Percentiles rank a stretch among this genome's conserved stretches.
These are phyloP conservation scores for Perizoma affinitatum DNA, from an alignment of 2,888 invertebrate species.

Conservation along the genomic window DNA sequence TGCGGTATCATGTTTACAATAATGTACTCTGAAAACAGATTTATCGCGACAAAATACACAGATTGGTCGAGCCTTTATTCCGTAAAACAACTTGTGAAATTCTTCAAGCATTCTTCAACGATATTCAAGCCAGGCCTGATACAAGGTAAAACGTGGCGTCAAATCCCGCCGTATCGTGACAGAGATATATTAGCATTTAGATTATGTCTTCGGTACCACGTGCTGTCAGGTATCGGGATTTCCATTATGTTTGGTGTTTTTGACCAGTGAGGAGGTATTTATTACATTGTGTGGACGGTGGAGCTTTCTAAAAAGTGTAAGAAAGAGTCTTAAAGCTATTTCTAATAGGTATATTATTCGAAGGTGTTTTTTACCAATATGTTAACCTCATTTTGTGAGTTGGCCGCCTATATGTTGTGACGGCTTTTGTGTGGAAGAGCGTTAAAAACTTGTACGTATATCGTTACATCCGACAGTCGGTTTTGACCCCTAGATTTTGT, in stretches of 20 bases:
- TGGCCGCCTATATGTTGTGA: too few species aligned
- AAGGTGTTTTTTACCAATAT: too few species aligned
- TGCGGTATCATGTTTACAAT: too few species aligned
- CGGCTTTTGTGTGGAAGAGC: too few species aligned
- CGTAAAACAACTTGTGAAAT: constrained; percentile 8
- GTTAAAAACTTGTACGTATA: too few species aligned
- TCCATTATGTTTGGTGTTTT: constrained; percentile 17
- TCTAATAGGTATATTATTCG: too few species aligned
- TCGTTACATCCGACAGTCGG: too few species aligned
- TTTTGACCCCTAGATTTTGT: too few species aligned
- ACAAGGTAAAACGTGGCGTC: constrained; percentile 41
- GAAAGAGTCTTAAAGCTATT: background rate
- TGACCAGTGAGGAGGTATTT: constrained; percentile 16
- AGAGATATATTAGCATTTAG: constrained; percentile 76
- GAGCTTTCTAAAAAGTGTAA: background rate
- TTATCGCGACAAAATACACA: too few species aligned
- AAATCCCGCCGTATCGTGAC: constrained; percentile 49
- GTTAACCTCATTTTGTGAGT: too few species aligned
- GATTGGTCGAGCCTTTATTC: constrained; percentile 10
- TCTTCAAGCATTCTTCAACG: constrained; percentile 21
- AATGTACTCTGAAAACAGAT: background rate
- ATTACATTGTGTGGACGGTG: constrained; percentile 2
- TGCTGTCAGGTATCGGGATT: constrained; percentile 40
- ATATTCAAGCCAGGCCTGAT: constrained; percentile 35
- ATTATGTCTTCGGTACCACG: constrained; percentile 67